A percentile compares a stretch with the other conserved stretches of the same genome.
These are phyloP conservation scores for Eulemur mongoz DNA, from an alignment of 2,797 vertebrate species.

Conservation along the genomic window DNA sequence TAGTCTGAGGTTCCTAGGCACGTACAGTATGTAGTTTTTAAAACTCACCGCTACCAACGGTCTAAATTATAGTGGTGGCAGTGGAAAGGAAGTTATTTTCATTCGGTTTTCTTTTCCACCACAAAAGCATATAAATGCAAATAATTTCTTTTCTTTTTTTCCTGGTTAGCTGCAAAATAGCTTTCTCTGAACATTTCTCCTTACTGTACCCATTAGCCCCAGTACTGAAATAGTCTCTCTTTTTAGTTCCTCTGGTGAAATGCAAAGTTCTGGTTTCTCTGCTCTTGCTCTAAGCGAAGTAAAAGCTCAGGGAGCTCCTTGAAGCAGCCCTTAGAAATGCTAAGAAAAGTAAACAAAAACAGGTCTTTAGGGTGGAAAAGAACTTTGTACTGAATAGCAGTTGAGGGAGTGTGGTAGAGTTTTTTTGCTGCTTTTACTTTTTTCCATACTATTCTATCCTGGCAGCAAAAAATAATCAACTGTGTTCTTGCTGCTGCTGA, in stretches of 20 bases:
- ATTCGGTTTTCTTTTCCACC: slow-evolving; percentile 64
- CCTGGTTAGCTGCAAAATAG: slow-evolving; percentile 40
- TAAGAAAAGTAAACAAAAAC: slow-evolving; percentile 37
- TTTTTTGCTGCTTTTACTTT: slow-evolving; percentile 12
- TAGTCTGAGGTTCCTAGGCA: slow-evolving; percentile 15
- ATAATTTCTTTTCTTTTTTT: background rate
- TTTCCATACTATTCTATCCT: slow-evolving; percentile 11
- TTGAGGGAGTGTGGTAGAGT: background rate
- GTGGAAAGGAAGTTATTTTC: slow-evolving; percentile 70
- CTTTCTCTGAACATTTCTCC: slow-evolving; percentile 45
- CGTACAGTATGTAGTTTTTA: background rate
- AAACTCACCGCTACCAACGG: slow-evolving; percentile 24
- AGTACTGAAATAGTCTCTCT: background rate
- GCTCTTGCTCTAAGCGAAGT: background rate
- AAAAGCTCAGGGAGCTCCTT: background rate
- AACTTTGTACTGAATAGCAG: background rate
- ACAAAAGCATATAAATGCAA: slow-evolving; percentile 67
- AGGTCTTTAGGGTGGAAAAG: background rate
- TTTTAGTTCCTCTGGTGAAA: slow-evolving; percentile 10
- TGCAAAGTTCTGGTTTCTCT: background rate
- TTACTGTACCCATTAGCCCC: background rate
- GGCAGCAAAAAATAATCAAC: background rate
- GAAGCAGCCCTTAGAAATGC: slow-evolving; percentile 2
- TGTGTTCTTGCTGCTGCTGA: background rate
- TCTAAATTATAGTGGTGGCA: slow-evolving; percentile 60